Evolutionary conservation across 2,888 invertebrate genomes (phyloP), one percentile per base, ranked within the genome.

Genomic region (Clostera curtula): DNA sequence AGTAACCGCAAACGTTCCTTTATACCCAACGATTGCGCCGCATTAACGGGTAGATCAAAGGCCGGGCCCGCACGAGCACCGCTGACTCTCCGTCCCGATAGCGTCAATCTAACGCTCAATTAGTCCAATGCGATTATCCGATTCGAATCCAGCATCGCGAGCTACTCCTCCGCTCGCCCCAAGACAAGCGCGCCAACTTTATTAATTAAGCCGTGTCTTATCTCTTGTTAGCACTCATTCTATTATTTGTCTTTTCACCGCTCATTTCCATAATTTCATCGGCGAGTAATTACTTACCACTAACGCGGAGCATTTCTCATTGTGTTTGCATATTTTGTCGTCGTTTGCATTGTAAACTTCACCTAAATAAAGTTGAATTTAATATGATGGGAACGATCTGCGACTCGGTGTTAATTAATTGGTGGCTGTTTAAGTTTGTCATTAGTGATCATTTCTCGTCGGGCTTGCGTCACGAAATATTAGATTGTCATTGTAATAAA

Each of bases 221-320:
- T 83, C 83, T 80, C 82, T 80, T 82, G 82, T 82, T 80, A 82
- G 80, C 83, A 83, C 83, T 83, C 83, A 74, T 83, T 83, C 79
- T 80, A 75, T 82, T 83, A 83, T 83, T 83, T 83, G 82, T 83
- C 79, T 83, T 82, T 77, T 80, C 73, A 74, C 74, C 76, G 79
- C 77, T 82, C 76, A 83, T 83, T 83, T 82, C 73, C 83, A 83
- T 83, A 83, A 80, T 82, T 77, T 80, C 79, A 80, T 80, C 70
- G 71, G 66, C 68, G 70, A 67, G 64, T 74, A 76, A 82, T 80
- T 77, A 77, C 75, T 76, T 72, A 72, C 71, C 64, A 75, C 77
- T 75, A 71, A 71, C 69, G 64, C 68, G 60, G 56, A 64, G 61
- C 65, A 62, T 69, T 71, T 63, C 69, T 64, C 68, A 64, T 74